Evolutionary conservation across 2,888 invertebrate species (phyloP), one percentile per base, ranked within the genome.

Genomic region (Micoletzkya japonica): DNA sequence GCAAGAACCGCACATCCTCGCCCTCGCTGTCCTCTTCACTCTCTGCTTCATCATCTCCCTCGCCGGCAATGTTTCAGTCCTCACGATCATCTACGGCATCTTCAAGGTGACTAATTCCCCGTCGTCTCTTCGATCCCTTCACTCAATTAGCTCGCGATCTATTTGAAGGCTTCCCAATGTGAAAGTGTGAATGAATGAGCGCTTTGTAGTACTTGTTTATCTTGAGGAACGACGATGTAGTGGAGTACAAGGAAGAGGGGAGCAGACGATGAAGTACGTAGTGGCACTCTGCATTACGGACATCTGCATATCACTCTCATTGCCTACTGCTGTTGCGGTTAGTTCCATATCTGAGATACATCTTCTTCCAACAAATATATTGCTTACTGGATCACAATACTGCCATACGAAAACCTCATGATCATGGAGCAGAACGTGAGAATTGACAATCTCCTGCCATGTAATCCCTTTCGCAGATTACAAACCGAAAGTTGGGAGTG

Each of bases 251-350:
- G 39, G 70, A 39, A 66, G 50, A 24, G 76, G 78, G 0, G 83
- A 83, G 68, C 82, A 82, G 68, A 81, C 82, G 2, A 82, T 83
- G 30, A 73, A 81, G 20, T 84, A 84, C 75, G 80, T 84, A 30
- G 80, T 74, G 1, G 82, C 84, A 4, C 74, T 84, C 0, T 83
- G 82, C 61, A 74, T 83, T 10, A 80, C 80, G 49, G 84, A 84
- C 70, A 81, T 84, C 63, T 72, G 81, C 49, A 84, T 84, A 77
- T 79, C 79, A 6, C 73, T 84, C 14, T 81, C 81, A 30, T 73
- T 84, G 24, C 83, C 84, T 6, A 82, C 84, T 0, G 83, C 83
- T 6, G 83, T 83, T 58, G 60, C 83, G 70, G 81, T 81, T 36
- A 63, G 71, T 44, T 4, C 32, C 24, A 20, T 58, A 7, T 24